Base-by-base conservation (phyloP, 2,888 invertebrate genomes). In the Vannuccia rotundouncinata region DNA sequence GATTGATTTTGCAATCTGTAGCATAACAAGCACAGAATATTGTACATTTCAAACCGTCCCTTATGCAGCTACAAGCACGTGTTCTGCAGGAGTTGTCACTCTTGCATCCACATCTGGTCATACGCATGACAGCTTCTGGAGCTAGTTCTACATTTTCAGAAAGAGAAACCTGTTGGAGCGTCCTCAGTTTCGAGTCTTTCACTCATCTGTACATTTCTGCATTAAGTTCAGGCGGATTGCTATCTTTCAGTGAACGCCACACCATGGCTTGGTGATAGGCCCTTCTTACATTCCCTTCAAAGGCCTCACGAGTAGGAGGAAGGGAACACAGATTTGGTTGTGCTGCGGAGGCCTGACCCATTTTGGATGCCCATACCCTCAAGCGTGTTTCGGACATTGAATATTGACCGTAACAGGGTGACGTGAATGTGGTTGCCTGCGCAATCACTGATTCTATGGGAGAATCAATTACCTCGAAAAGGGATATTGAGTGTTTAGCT, bases 331-430 rank as follows among this genome's bases (percentile, higher is more conserved):
- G 25, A 13, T 28, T 73, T 73, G 73, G 73, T 27, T 5, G 22
- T 28, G 73, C 22, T 25, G 73, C 29, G 73, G 22, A 73, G 73
- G 27, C 73, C 29, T 73, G 22, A 27, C 73, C 73, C 29, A 28
- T 73, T 73, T 73, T 73, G 27, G 73, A 27, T 73, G 73, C 73
- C 73, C 73, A 73, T 27, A 28, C 73, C 29, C 73, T 73, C 73
- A 73, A 73, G 29, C 73, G 10, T 73, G 73, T 28, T 73, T 73
- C 27, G 27, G 73, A 73, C 73, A 73, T 73, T 22, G 27, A 27
- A n/a, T 73, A 13, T 28, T 27, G 73, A 27, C 25, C 73, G 29
- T 73, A 73, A 28, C 73, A 73, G 29, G 73, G 10, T 22, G 29
- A 27, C 73, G 22, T 27, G 29, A 73, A 73, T 22, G 22, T 28